Evolutionary conservation across 2,888 invertebrate genomes (phyloP).

Genomic region (Tortricodes alternella): DNA sequence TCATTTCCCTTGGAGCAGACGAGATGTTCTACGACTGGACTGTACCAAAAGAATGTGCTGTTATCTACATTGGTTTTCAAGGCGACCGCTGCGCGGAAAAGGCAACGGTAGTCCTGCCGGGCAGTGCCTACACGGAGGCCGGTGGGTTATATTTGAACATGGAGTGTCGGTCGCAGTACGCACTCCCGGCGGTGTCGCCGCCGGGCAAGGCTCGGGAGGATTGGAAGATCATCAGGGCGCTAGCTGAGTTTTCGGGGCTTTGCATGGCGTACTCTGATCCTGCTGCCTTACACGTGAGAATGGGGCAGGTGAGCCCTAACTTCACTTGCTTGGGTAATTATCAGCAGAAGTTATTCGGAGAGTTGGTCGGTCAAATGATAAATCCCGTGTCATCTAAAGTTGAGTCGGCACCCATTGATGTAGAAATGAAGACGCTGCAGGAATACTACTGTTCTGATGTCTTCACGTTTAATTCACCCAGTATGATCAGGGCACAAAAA

Average conservation of each 20-base stretch:
- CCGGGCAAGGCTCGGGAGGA: slow-evolving; percentile 97
- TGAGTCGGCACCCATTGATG: slow-evolving; percentile 37
- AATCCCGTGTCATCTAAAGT: background rate
- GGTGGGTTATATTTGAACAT: slow-evolving; percentile 97
- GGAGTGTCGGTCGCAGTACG: slow-evolving; percentile 96
- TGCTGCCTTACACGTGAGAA: slow-evolving; percentile 48
- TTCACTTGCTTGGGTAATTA: slow-evolving; percentile 51
- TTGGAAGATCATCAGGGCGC: slow-evolving; percentile 94
- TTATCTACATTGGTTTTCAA: slow-evolving; percentile 96
- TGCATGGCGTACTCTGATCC: slow-evolving; percentile 56
- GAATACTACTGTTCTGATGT: slow-evolving; percentile 72
- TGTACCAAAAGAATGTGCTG: slow-evolving; percentile 89
- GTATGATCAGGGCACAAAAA: slow-evolving; percentile 63
- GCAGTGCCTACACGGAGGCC: slow-evolving; percentile 98
- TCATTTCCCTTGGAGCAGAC: slow-evolving; percentile 97
- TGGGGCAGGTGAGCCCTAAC: slow-evolving; percentile 67
- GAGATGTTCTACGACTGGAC: slow-evolving; percentile 88
- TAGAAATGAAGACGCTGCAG: slow-evolving; percentile 54
- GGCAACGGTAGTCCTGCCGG: slow-evolving; percentile 95
- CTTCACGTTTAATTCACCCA: slow-evolving; percentile 65
- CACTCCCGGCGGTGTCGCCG: slow-evolving; percentile 92
- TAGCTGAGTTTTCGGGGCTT: slow-evolving; percentile 61
- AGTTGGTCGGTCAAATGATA: slow-evolving; percentile 43
- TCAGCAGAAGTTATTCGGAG: slow-evolving; percentile 53
- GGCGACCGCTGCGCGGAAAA: slow-evolving; percentile 95